These are phyloP conservation scores for Ptilodon capucinus DNA, from an alignment of 2,888 invertebrate genomes.

Conservation along the genomic window DNA sequence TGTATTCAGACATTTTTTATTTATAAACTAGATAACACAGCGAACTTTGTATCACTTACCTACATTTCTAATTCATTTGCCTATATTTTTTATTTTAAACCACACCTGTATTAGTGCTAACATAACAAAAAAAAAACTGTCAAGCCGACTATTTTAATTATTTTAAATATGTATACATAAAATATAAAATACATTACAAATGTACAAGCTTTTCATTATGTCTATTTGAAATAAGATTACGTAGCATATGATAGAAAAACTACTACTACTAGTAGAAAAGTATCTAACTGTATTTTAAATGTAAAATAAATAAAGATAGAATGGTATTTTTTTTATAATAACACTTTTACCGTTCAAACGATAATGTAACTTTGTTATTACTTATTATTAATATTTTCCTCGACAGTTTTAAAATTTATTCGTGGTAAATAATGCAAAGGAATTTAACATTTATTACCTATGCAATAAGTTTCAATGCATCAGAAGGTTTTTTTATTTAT, in stretches of 20 bases:
- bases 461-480: slow-evolving; percentile 30
- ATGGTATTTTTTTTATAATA: slow-evolving; percentile 43
- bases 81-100: no score
- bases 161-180: no score
- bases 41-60: no score
- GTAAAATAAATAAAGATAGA: slow-evolving; percentile 3
- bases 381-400: slow-evolving; percentile 52
- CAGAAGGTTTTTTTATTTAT: slow-evolving; percentile 57
- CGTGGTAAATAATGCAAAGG: slow-evolving; percentile 32
- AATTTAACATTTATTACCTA: slow-evolving; percentile 31
- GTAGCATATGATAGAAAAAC: no score
- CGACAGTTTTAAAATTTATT: slow-evolving; percentile 47
- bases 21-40: not conserved
- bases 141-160: no score
- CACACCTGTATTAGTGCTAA: no score
- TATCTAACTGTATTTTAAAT: not conserved
- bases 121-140: no score
- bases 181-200: no score
- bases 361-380: slow-evolving; percentile 44
- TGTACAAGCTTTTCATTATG: no score
- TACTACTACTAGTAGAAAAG: no score
- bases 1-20: slow-evolving; percentile 5
- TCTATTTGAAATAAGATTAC: no score
- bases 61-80: no score
- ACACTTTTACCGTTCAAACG: slow-evolving; percentile 36